A percentile compares a stretch with the other conserved stretches of the same genome.
phyloP scores from a whole-genome alignment of 2,113 vertebrate genomes.

The Neoarius graeffei region DNA sequence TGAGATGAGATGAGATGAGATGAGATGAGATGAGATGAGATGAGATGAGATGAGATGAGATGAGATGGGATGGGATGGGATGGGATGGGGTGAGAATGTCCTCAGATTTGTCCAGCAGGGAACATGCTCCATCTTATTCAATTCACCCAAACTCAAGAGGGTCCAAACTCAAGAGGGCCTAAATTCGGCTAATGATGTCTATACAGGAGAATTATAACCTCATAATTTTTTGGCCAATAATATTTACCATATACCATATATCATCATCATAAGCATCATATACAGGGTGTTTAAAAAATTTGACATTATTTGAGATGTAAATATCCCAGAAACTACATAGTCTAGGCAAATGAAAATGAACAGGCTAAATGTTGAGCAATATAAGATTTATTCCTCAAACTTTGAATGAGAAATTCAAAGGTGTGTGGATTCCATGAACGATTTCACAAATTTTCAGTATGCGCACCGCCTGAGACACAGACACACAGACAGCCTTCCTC shows the following conservation, averaged over 20 bases:
- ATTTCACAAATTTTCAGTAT: no score
- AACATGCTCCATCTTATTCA: constrained; percentile 70
- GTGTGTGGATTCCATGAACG: no score
- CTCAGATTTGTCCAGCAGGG: constrained; percentile 59
- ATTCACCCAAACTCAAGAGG: constrained; percentile 57
- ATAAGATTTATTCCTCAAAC: no score
- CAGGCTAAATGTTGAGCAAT: no score
- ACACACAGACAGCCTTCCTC: no score
- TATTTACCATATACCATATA: not conserved
- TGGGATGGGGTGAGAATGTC: constrained; percentile 44
- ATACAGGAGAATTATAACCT: not conserved
- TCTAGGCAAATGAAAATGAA: no score
- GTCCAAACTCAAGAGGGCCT: constrained; percentile 46
- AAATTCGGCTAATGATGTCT: not conserved
- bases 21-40: constrained; percentile 18
- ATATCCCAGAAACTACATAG: no score
- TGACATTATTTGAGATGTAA: no score
- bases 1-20: not conserved
- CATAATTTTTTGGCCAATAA: not conserved
- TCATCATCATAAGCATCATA: no score
- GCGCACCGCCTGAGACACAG: no score
- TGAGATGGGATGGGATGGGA: not conserved
- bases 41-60: constrained; percentile 17
- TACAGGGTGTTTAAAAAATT: not conserved
- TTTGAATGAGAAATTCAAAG: no score